These are phyloP conservation scores for Babylonia areolata DNA, from an alignment of 1,140 invertebrate species.

Conservation along the genomic window DNA sequence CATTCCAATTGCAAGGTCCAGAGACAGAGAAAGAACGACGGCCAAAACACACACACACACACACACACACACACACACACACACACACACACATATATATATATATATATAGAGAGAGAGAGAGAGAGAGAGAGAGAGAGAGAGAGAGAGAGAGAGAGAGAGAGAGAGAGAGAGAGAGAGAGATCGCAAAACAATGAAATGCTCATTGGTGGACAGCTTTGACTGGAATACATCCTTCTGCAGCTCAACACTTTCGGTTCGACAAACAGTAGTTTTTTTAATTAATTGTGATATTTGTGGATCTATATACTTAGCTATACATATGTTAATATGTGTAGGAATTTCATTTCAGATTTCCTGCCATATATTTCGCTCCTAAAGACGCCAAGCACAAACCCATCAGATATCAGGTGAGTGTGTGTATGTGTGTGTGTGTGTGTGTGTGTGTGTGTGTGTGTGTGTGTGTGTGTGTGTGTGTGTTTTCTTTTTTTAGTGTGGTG, in stretches of 20 bases:
- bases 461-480: conserved; percentile 1
- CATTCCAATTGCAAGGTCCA: no score
- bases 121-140: neutral
- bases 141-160: neutral
- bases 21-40: no score
- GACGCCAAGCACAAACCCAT: conserved; percentile 87
- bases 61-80: no score
- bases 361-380: conserved; percentile 96
- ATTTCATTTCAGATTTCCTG: conserved; percentile 89
- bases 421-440: conserved; percentile 1
- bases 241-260: no score
- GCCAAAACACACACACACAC: no score
- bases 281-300: no score
- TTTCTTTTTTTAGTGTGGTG: neutral
- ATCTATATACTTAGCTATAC: no score
- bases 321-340: no score
- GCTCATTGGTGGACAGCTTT: no score
- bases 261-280: no score
- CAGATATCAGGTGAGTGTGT: conserved; percentile 87
- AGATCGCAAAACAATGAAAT: neutral
- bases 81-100: no score
- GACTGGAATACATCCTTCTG: no score
- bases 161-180: neutral
- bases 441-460: neutral
- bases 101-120: neutral